A percentile compares a stretch with the other conserved stretches of the same genome.
Conservation (phyloP, 2,888 invertebrate species). For the Scaptomyza polygonia region DNA sequence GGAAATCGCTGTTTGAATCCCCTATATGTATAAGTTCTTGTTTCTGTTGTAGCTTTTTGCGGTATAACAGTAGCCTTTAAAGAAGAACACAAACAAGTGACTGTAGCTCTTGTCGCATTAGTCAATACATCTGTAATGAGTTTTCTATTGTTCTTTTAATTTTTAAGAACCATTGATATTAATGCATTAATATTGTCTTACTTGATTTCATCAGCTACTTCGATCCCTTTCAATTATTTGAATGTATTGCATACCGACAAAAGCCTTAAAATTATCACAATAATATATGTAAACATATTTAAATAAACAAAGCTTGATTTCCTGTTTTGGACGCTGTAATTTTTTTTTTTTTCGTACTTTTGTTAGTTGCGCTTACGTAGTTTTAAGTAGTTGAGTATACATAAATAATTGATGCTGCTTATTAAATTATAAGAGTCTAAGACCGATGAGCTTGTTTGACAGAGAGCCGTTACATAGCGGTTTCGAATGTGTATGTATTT, state of each 20-base stretch:
- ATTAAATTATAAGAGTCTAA: background rate
- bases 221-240: background rate
- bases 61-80: too few species aligned
- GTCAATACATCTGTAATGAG: background rate
- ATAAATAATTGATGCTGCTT: background rate
- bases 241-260: background rate
- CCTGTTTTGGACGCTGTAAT: background rate
- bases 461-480: background rate
- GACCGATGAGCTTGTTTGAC: background rate
- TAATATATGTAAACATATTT: background rate
- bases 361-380: background rate
- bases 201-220: background rate
- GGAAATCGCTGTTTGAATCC: too few species aligned
- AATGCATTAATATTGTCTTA: background rate
- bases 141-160: background rate
- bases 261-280: slow-evolving; percentile 1
- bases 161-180: background rate
- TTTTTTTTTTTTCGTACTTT: background rate
- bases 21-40: too few species aligned
- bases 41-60: too few species aligned
- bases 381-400: background rate
- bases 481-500: background rate
- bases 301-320: background rate
- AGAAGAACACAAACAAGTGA: too few species aligned
- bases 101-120: too few species aligned